A percentile compares a stretch with the other conserved stretches of the same genome.
Evolutionary conservation across 2,888 invertebrate species (phyloP).

Genomic region (Chydorus sphaericus): DNA sequence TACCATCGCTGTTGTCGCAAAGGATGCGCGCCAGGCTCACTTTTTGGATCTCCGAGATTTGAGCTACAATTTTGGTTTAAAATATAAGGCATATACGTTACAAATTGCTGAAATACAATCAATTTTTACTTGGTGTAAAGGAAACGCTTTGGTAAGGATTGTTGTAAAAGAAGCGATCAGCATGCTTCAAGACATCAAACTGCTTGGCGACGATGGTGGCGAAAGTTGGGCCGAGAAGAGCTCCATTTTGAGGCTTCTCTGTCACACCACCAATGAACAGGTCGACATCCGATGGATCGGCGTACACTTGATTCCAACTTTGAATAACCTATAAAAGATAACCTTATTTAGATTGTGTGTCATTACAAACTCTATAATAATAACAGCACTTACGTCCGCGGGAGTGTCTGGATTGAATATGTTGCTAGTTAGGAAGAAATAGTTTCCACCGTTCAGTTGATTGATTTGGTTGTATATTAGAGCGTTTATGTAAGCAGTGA

Average conservation of each 20-base stretch:
- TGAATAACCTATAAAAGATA: no score
- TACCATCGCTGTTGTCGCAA: neutral
- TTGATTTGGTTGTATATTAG: no score
- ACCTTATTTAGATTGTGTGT: no score
- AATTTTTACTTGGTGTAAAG: neutral
- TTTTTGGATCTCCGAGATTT: neutral
- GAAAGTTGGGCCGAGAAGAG: conserved; percentile 71
- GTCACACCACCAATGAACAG: conserved; percentile 68
- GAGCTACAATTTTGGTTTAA: neutral
- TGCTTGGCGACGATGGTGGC: conserved; percentile 78
- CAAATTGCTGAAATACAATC: neutral
- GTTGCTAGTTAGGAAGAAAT: no score
- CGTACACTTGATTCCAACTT: no score
- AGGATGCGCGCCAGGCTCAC: neutral
- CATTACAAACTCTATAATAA: no score
- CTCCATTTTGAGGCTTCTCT: conserved; percentile 54
- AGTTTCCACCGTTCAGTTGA: no score
- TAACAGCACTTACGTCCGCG: no score
- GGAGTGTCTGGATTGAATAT: no score
- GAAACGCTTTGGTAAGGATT: neutral
- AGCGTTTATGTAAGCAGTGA: no score
- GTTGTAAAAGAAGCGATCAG: conserved; percentile 29
- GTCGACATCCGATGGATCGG: conserved; percentile 66
- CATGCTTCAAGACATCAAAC: conserved; percentile 58
- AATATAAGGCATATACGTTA: neutral